Base-by-base conservation (phyloP, 2,113 vertebrate genomes). In the Solenodon paradoxus region DNA sequence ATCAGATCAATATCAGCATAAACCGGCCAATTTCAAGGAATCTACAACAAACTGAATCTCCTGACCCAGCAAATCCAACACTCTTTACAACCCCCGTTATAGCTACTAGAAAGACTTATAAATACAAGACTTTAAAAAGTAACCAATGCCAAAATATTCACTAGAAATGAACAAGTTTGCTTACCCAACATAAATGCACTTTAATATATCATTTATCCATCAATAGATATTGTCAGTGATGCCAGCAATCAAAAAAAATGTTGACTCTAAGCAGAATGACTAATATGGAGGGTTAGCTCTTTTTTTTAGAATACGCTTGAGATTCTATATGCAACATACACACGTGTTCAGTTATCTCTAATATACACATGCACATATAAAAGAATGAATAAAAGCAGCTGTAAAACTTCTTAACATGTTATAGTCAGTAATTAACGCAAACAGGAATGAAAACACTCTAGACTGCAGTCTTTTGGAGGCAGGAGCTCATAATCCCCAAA, bases 381-480 rank as follows among this genome's bases (percentile, higher is more conserved):
- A 95, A 95, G 97, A 69, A 85, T 35, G 66, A 92, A 95, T 78
- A 95, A 80, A 93, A 83, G 84, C 83, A 79, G 80, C 97, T 83
- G 92, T 77, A 92, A 95, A 97, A 97, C 96, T 97, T 97, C 96
- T 94, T 91, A 87, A 92, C 42, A 86, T 94, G 81, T 69, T 90
- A n/a, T 30, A 68, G 88, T 95, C 79, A 64, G 85, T 80, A 96
- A 95, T 78, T 75, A 97, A 91, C n/a, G 92, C 96, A 11, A 96
- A 79, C 22, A 61, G 96, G 90, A 80, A 96, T 88, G 77, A 77
- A 98, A 95, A 98, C 90, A 96, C 95, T 97, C 95, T 94, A 90
- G 98, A 98, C 98, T 98, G 98, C 98, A 94, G 98, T 97, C 97
- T 98, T 98, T 96, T 95, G 97, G 98, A 97, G 98, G 97, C 98